Evolutionary conservation across 1,140 invertebrate genomes (phyloP).

Genomic region (Dolichoris vasculosae): DNA sequence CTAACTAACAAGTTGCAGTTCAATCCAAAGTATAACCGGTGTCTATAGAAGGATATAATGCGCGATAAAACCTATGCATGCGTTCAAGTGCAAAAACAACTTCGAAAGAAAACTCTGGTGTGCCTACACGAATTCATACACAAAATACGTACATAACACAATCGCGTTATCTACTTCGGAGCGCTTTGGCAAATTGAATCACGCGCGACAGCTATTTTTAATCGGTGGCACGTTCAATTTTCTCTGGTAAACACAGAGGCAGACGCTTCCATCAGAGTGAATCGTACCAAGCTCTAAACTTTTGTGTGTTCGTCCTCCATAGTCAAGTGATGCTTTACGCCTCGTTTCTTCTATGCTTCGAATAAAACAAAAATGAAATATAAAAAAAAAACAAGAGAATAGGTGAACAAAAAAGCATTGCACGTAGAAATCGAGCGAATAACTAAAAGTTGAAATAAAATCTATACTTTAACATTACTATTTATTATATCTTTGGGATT

Average conservation of each 20-base stretch:
- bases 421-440: background rate
- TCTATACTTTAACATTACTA: background rate
- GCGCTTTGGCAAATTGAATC: slow-evolving; percentile 21
- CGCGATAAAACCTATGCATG: background rate
- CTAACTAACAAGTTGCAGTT: background rate
- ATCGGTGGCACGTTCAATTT: slow-evolving; percentile 25
- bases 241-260: slow-evolving; percentile 4
- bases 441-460: background rate
- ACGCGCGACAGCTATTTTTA: slow-evolving; percentile 35
- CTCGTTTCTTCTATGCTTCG: slow-evolving; percentile 20
- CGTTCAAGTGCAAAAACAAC: background rate
- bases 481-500: background rate
- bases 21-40: background rate
- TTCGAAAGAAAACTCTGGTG: background rate
- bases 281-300: background rate
- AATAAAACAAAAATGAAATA: slow-evolving; percentile 8
- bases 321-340: slow-evolving; percentile 8
- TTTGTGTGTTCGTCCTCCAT: background rate
- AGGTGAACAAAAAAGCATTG: background rate
- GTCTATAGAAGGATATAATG: background rate
- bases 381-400: background rate
- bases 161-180: background rate
- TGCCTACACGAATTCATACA: background rate
- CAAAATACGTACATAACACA: background rate
- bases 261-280: background rate